Conservation (phyloP, 53 echinoderm and acorn worm genomes). For the Patiria pectinifera region DNA sequence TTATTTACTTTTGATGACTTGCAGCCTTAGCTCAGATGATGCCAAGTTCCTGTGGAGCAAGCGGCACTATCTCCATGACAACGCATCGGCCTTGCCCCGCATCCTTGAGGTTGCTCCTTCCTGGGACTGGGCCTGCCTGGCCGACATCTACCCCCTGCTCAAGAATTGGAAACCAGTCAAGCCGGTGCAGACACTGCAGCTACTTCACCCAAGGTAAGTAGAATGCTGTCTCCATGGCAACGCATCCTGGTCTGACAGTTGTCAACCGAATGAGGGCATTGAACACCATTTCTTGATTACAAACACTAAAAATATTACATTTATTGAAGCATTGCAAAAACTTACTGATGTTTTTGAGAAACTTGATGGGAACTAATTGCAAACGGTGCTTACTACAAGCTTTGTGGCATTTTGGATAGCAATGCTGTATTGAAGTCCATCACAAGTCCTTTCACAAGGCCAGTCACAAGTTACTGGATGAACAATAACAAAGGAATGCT, state of each 20-base stretch:
- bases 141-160: conserved; percentile 87
- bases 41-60: conserved; percentile 93
- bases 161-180: conserved; percentile 84
- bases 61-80: conserved; percentile 84
- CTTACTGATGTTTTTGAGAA: not conserved
- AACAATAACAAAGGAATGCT: too few relatives aligned
- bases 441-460: too few relatives aligned
- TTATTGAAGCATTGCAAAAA: too few relatives aligned
- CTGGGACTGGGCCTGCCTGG: conserved; percentile 94
- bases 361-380: not conserved
- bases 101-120: conserved; percentile 82
- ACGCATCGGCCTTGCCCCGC: conserved; percentile 77
- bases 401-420: too few relatives aligned
- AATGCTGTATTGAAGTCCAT: too few relatives aligned
- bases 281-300: not conserved
- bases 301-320: not conserved
- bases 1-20: not conserved
- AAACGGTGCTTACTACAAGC: not conserved
- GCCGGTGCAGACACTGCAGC: conserved; percentile 83
- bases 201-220: conserved; percentile 87
- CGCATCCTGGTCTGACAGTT: not conserved
- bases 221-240: not conserved
- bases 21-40: conserved; percentile 74
- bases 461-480: too few relatives aligned
- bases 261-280: not conserved